A percentile compares a stretch with the other conserved stretches of the same genome.
phyloP scores from a whole-genome alignment of 2,113 vertebrate genomes.

The Xiphorhynchus elegans region DNA sequence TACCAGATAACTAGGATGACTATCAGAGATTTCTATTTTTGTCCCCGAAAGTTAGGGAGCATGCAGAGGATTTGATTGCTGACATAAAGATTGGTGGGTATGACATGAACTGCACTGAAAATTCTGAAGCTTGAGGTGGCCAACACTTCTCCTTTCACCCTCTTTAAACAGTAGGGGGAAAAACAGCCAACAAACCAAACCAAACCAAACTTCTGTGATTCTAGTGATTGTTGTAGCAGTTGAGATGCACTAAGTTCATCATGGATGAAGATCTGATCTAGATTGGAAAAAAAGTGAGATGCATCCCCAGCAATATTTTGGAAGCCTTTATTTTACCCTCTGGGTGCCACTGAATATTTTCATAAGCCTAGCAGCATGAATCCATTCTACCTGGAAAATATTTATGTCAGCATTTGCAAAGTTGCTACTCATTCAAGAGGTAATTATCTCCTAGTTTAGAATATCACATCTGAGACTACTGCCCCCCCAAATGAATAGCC shows the following conservation, averaged over 20 bases:
- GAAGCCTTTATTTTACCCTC: neutral
- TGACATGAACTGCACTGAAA: neutral
- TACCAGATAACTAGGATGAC: neutral
- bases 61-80: neutral
- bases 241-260: neutral
- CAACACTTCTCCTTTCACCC: neutral
- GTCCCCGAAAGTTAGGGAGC: neutral
- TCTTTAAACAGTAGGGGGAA: neutral
- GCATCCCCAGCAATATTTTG: neutral
- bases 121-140: neutral
- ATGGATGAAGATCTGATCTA: neutral
- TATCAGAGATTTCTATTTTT: neutral
- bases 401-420: constrained; percentile 24
- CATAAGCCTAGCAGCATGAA: neutral
- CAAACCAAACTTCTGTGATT: neutral
- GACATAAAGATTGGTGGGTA: neutral
- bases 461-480: neutral
- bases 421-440: constrained; percentile 3
- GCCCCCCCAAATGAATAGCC: neutral
- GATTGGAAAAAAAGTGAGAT: neutral
- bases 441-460: constrained; percentile 28
- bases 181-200: neutral
- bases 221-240: accelerated
- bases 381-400: constrained; percentile 25
- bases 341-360: neutral